Base-by-base conservation (phyloP, 2,888 invertebrate genomes). In the Leptura quadrifasciata region DNA sequence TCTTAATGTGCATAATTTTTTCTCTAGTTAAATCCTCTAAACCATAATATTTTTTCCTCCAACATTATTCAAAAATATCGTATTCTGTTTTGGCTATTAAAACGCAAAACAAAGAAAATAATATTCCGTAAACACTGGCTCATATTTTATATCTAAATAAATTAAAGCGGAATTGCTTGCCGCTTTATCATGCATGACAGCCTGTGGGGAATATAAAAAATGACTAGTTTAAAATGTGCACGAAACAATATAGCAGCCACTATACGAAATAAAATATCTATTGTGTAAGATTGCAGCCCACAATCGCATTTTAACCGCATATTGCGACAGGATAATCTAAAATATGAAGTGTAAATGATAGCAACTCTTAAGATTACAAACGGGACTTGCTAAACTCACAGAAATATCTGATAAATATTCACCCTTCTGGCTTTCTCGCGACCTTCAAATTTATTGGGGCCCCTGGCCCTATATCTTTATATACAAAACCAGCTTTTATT, bases 351-450 rank as follows among this genome's bases (percentile, higher is more conserved):
- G 69, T 27, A 69, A 69, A 69, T 21, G 69, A 58, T 31, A 35
- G 20, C 18, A 20, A 39, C 15, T 69, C 10, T 68, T 57, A 39
- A 58, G 57, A 57, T 39, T 17, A 69, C 15, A 58, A 69, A 35
- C 24, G 24, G 39, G 20, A 35, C 63, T 35, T 63, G 63, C 35
- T n/a, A 35, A 17, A 63, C 31, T 24, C 21, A 18, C n/a, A 54
- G 64, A 78, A 79, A 80, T 80, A 79, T 79, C 82, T 82, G 78
- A 81, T 84, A 82, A 83, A 82, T 83, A 83, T 84, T 84, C 83
- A 82, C 83, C 81, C 83, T 80, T 70, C 67, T 63, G 77, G 78
- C 75, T 76, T 78, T 72, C 79, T 71, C 70, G 77, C 76, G 79
- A 76, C 76, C 75, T 75, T 77, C 75, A 74, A 76, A 80, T 81